These are phyloP conservation scores for Sandelia bainsii DNA, from an alignment of 2,797 vertebrate species.

Conservation along the genomic window DNA sequence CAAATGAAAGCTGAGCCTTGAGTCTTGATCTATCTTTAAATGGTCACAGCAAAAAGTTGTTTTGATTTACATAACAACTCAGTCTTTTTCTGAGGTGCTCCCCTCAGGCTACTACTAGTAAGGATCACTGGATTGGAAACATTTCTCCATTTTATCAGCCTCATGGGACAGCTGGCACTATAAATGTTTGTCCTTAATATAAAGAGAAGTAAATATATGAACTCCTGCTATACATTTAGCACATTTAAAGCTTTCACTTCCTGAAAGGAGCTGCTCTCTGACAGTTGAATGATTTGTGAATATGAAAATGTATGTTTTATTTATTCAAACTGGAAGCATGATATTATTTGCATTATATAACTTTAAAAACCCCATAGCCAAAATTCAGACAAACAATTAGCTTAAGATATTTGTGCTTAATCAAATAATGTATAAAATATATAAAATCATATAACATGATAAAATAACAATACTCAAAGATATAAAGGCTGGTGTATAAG, in stretches of 20 bases:
- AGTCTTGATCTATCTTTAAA: neutral
- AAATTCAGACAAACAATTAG: neutral
- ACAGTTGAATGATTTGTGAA: conserved; percentile 23
- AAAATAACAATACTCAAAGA: neutral
- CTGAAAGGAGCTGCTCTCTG: conserved; percentile 31
- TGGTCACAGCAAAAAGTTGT: neutral
- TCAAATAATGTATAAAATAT: neutral
- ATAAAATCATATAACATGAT: neutral
- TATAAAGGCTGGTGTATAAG: neutral
- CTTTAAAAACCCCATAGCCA: neutral
- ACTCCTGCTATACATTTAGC: conserved; percentile 35
- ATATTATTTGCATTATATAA: conserved; percentile 3
- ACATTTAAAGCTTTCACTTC: conserved; percentile 39
- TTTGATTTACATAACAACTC: neutral
- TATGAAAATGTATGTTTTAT: conserved; percentile 32
- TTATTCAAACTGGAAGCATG: conserved; percentile 16
- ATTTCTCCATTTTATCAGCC: neutral
- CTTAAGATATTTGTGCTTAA: conserved; percentile 1
- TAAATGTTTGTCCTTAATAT: conserved; percentile 11
- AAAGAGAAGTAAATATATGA: conserved; percentile 29
- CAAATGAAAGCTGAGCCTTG: neutral
- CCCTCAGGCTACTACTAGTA: neutral
- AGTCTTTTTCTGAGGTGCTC: neutral
- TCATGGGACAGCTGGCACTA: neutral
- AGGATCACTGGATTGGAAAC: neutral